Evolutionary conservation across 2,113 vertebrate genomes (phyloP), one percentile per base, ranked within the genome.

Genomic region (Axis porcinus): DNA sequence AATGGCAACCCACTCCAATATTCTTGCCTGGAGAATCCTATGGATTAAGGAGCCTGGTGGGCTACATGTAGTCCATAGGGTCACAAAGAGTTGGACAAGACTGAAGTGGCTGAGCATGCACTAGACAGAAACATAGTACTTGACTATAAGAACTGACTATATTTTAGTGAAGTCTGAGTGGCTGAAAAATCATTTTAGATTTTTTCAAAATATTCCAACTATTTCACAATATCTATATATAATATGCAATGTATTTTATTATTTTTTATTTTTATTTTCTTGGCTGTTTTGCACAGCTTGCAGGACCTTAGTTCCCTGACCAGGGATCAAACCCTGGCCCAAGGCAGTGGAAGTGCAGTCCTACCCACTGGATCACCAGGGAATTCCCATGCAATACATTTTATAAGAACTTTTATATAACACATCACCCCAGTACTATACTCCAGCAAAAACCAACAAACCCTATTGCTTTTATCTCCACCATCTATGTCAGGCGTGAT

Each of bases 401-500:
- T 83, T 83, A 64, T 55, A 82, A 55, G 5, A 83, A 13, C 89
- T 89, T 97, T 94, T 92, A 43, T 64, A 45, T 40, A 86, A 86
- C 14, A 93, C 1, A 11, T 12, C n/a, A 62, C 14, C 30, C 28
- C 19, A 95, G 70, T 74, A 86, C 52, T 58, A 70, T 43, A 4
- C 0, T 2, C 3, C 25, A 88, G 47, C 25, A 62, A 64, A 95
- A 94, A 85, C 58, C 78, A 27, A 82, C 2, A n/a, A 54, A 95
- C 57, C 67, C 15, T 36, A 9, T 62, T 95, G 74, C 52, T 84
- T 95, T 96, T 92, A 96, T 55, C 47, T 96, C 40, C 88, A 81
- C 5, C 33, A 93, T 83, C 79, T 87, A 62, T 12, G 12, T 50
- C 57, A 94, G 86, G 40, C 2, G 67, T 28, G 67, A 89, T 19